A percentile compares a stretch with the other conserved stretches of the same genome.
phyloP scores from a whole-genome alignment of 2,888 invertebrate genomes.

The Ophioninae sp. region DNA sequence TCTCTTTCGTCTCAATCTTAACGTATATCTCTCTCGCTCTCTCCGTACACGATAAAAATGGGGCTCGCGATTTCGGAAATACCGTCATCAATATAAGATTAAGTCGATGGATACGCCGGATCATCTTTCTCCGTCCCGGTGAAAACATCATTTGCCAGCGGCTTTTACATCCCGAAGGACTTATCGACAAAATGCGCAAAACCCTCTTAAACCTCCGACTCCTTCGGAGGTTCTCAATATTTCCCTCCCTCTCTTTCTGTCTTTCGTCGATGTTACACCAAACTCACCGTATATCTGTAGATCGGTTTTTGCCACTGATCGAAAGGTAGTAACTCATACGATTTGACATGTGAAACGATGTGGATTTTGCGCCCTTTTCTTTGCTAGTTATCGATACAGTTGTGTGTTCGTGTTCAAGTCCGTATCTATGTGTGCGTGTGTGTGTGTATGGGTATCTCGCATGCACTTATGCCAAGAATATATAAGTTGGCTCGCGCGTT shows the following conservation, averaged over 20 bases:
- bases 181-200: constrained; percentile 35
- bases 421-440: not conserved
- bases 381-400: not conserved
- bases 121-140: constrained; percentile 28
- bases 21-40: not conserved
- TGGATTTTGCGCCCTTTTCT: not conserved
- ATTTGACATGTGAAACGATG: not conserved
- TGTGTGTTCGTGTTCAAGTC: too few relatives aligned
- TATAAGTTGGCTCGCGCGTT: constrained; percentile 69
- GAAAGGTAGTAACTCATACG: constrained; percentile 1
- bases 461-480: constrained; percentile 52
- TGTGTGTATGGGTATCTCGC: constrained; percentile 14
- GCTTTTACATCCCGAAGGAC: constrained; percentile 31
- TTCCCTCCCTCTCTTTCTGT: not conserved
- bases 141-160: constrained; percentile 47
- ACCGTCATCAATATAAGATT: constrained; percentile 50
- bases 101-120: constrained; percentile 25
- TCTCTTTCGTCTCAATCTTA: not conserved
- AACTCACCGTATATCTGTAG: not conserved
- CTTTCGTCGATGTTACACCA: not conserved
- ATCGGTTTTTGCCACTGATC: constrained; percentile 1
- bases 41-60: constrained; percentile 28
- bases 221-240: not conserved
- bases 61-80: constrained; percentile 37
- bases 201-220: constrained; percentile 4